Conservation (phyloP, 1,140 invertebrate genomes). For the Zaprionus africanus region DNA sequence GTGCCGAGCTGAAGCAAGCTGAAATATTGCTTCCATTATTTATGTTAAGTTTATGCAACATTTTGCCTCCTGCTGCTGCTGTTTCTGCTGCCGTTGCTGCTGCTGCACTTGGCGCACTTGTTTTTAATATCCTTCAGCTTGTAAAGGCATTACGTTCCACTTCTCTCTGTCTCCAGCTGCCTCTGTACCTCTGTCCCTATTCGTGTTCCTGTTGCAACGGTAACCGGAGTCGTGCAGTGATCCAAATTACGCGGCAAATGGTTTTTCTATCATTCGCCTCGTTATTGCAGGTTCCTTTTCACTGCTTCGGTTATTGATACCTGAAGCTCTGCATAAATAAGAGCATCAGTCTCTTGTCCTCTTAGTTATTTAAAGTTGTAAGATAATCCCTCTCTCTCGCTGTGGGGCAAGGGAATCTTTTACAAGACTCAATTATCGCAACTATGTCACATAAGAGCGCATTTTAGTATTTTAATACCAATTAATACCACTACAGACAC, state of each 20-base stretch:
- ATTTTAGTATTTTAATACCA: not conserved
- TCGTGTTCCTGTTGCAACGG: not conserved
- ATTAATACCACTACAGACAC: slow-evolving; percentile 6
- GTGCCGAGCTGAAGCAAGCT: slow-evolving; percentile 32
- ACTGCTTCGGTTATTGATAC: slow-evolving; percentile 34
- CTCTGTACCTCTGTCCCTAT: not conserved
- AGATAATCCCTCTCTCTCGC: not conserved
- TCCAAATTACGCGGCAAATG: slow-evolving; percentile 54
- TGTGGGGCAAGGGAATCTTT: not conserved
- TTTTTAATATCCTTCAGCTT: slow-evolving; percentile 82
- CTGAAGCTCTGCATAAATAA: slow-evolving; percentile 13
- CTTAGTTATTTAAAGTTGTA: not conserved
- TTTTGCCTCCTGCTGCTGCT: slow-evolving; percentile 43
- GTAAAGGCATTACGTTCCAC: slow-evolving; percentile 68
- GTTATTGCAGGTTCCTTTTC: slow-evolving; percentile 53
- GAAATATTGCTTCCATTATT: slow-evolving; percentile 81
- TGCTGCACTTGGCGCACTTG: slow-evolving; percentile 58
- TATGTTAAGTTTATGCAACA: slow-evolving; percentile 80
- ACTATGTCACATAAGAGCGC: not conserved
- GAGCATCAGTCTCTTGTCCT: not conserved
- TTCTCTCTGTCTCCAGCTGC: not conserved
- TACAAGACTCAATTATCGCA: not conserved
- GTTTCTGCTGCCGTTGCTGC: slow-evolving; percentile 29
- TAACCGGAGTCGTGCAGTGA: slow-evolving; percentile 31
- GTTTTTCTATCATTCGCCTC: slow-evolving; percentile 72